phyloP scores from a whole-genome alignment of 2,888 invertebrate genomes.

The Rotaria sp. region DNA sequence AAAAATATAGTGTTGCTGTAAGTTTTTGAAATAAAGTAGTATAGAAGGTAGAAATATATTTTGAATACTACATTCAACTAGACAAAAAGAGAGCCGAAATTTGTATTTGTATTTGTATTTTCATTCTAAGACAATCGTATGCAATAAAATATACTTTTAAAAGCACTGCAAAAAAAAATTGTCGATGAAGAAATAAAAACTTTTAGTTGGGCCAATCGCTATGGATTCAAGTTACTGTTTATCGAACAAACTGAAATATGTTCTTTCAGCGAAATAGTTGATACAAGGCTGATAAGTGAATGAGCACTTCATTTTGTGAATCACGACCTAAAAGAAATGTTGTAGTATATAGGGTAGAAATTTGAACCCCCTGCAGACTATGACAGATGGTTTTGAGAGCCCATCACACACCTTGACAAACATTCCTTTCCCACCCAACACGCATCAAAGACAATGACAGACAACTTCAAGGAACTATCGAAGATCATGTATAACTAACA shows the following conservation, averaged over 20 bases:
- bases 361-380: no score
- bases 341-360: no score
- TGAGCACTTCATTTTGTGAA: neutral
- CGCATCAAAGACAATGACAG: no score
- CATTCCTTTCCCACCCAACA: no score
- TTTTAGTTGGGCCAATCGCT: neutral
- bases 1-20: neutral
- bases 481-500: no score
- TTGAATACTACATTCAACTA: neutral
- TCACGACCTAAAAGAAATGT: no score
- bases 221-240: neutral
- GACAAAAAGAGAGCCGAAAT: neutral
- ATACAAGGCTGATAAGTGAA: neutral
- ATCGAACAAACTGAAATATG: neutral
- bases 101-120: neutral
- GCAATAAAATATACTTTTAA: neutral
- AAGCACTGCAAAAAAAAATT: no score
- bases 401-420: no score
- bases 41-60: neutral
- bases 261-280: neutral
- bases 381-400: no score
- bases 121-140: neutral
- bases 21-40: neutral
- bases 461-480: no score
- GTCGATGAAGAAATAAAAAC: neutral